Base-by-base conservation (phyloP, 2,888 invertebrate species). In the Ceramica pisi region DNA sequence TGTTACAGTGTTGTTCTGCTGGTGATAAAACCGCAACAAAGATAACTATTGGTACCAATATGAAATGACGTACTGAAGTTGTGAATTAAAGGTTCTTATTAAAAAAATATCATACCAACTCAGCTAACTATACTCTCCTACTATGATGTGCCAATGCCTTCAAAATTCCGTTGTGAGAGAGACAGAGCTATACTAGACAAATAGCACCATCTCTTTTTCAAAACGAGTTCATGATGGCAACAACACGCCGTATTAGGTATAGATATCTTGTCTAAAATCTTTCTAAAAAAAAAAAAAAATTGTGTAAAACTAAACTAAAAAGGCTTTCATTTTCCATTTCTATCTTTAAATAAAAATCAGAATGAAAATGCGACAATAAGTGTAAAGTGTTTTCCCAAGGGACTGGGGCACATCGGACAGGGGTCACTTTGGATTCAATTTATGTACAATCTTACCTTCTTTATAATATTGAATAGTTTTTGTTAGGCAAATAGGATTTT, bases 401-500 rank as follows among this genome's bases (percentile, higher is more conserved):
- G 70, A 73, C 79, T 62, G 56, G 69, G 69, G 80, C 7, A 35
- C 21, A 3, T 6, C 61, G 60, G 71, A 66, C 70, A 67, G 75
- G 85, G 85, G 81, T 79, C 71, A 67, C 78, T 71, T 23, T 66
- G 75, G 80, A 89, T 87, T 82, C 86, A 89, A 91, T 91, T 90
- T 90, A 80, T 83, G 84, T 82, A 87, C 89, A 90, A 90, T 89
- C 88, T 90, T 87, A 89, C 87, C 89, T 87, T 87, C 83, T 81
- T 86, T 84, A 81, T 65, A 81, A 88, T 88, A 89, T 88, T 85
- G 85, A 80, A 82, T 87, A 86, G 78, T 74, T 67, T 67, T 61
- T 62, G 60, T 53, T 26, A 60, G 4, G 48, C 60, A 80, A 82
- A 80, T 67, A 50, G 35, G 67, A 71, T 71, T 67, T 60, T 61